phyloP scores from a whole-genome alignment of 2,888 invertebrate species.

The Ethmia dodecea region DNA sequence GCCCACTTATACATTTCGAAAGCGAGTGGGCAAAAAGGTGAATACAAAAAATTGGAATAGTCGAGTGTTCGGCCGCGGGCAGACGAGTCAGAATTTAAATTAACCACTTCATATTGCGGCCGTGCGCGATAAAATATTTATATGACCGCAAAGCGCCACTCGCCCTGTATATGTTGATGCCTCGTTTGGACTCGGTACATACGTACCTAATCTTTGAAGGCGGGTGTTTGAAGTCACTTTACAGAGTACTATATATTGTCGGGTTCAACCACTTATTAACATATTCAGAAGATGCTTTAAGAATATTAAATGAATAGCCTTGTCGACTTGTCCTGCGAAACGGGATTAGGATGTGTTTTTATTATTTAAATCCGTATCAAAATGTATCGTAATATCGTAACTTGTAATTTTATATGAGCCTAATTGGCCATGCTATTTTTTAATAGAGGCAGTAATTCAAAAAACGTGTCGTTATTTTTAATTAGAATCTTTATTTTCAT shows the following conservation, averaged over 20 bases:
- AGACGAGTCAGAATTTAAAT: conserved; percentile 58
- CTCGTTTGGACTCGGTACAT: conserved; percentile 1
- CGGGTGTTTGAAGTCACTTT: not conserved
- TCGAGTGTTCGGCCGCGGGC: conserved; percentile 18
- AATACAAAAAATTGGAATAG: conserved; percentile 21
- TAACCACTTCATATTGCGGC: conserved; percentile 63
- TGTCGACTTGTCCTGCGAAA: too few species aligned
- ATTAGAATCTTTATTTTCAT: too few species aligned
- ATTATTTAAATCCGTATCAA: too few species aligned
- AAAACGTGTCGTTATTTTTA: too few species aligned
- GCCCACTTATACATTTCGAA: conserved; percentile 27
- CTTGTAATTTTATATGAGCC: too few species aligned
- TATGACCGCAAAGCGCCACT: conserved; percentile 33
- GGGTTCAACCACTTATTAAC: not conserved
- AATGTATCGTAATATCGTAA: too few species aligned
- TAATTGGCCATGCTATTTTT: too few species aligned
- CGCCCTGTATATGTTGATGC: conserved; percentile 1
- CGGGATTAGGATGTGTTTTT: too few species aligned
- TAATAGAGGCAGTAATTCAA: too few species aligned
- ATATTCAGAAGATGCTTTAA: not conserved
- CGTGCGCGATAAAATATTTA: conserved; percentile 53
- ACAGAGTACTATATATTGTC: not conserved
- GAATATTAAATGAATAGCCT: not conserved
- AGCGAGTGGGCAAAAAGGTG: conserved; percentile 30
- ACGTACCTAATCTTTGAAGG: not conserved